phyloP scores from a whole-genome alignment of 2,888 invertebrate species.

The Microplitis deprimator region DNA sequence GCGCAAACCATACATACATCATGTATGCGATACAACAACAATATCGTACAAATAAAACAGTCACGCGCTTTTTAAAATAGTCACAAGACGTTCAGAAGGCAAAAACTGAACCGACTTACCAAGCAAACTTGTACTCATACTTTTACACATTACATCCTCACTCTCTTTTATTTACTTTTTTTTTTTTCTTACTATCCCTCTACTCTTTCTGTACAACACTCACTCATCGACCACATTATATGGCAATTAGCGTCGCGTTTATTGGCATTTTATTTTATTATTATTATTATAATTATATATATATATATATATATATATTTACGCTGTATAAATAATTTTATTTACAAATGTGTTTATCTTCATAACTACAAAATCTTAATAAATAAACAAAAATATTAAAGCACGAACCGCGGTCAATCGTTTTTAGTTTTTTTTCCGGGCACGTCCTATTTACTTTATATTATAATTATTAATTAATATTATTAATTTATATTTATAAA shows the following conservation, averaged over 20 bases:
- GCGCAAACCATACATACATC: conserved; percentile 39
- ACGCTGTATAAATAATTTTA: conserved; percentile 36
- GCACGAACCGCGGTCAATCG: conserved; percentile 14
- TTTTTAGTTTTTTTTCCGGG: conserved; percentile 1
- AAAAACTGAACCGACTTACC: conserved; percentile 10
- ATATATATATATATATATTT: conserved; percentile 14
- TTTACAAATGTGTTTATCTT: conserved; percentile 29
- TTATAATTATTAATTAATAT: conserved; percentile 4
- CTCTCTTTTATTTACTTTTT: conserved; percentile 5
- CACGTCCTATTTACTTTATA: neutral
- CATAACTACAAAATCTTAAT: conserved; percentile 34
- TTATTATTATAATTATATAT: conserved; percentile 15
- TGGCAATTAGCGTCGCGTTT: conserved; percentile 35
- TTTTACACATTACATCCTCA: neutral
- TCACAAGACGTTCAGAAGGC: conserved; percentile 4
- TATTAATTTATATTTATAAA: neutral
- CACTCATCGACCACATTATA: conserved; percentile 20
- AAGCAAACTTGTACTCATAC: conserved; percentile 14
- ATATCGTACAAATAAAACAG: conserved; percentile 34
- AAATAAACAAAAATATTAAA: conserved; percentile 28
- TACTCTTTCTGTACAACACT: conserved; percentile 10
- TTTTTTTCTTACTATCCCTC: conserved; percentile 1
- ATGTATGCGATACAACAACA: conserved; percentile 29
- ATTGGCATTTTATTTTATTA: conserved; percentile 23
- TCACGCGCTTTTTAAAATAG: conserved; percentile 24